Conservation (phyloP, 2,888 invertebrate genomes). For the Drosophila nr. perissopoda region DNA sequence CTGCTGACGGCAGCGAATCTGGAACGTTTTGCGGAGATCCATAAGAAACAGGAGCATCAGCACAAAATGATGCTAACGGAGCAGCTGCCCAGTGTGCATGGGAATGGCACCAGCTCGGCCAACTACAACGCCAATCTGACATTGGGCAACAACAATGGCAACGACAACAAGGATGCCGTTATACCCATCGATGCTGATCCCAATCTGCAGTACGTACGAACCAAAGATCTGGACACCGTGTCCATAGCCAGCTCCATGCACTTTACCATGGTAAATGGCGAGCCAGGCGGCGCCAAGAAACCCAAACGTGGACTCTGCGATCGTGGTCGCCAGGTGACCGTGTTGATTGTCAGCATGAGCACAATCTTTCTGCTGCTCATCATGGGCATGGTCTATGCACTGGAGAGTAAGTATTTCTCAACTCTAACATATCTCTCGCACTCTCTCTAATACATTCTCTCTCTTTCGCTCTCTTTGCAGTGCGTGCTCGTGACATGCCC, state of each 20-base stretch:
- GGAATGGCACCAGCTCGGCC: constrained; percentile 44
- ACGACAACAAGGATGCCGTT: constrained; percentile 70
- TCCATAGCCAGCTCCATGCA: constrained; percentile 94
- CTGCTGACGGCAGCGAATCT: constrained; percentile 92
- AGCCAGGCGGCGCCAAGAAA: constrained; percentile 87
- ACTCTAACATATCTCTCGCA: background rate
- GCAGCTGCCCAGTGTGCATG: constrained; percentile 55
- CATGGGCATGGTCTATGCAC: constrained; percentile 91
- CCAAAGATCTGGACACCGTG: constrained; percentile 88
- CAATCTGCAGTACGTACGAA: constrained; percentile 83
- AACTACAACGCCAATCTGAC: constrained; percentile 78
- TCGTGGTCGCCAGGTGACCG: constrained; percentile 91
- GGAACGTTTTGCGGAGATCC: constrained; percentile 86
- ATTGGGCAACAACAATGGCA: constrained; percentile 47
- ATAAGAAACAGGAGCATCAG: constrained; percentile 83
- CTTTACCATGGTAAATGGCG: constrained; percentile 93
- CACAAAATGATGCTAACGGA: constrained; percentile 66
- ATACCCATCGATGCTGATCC: constrained; percentile 82
- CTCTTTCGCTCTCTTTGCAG: constrained; percentile 82
- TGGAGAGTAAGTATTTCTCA: constrained; percentile 90
- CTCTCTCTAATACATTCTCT: constrained; percentile 1
- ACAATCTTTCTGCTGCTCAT: constrained; percentile 92
- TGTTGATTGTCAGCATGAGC: constrained; percentile 93
- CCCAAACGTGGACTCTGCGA: constrained; percentile 90
- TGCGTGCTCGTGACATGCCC: constrained; percentile 86